phyloP scores from a whole-genome alignment of 1,140 invertebrate genomes.

The Caerostris extrusa region DNA sequence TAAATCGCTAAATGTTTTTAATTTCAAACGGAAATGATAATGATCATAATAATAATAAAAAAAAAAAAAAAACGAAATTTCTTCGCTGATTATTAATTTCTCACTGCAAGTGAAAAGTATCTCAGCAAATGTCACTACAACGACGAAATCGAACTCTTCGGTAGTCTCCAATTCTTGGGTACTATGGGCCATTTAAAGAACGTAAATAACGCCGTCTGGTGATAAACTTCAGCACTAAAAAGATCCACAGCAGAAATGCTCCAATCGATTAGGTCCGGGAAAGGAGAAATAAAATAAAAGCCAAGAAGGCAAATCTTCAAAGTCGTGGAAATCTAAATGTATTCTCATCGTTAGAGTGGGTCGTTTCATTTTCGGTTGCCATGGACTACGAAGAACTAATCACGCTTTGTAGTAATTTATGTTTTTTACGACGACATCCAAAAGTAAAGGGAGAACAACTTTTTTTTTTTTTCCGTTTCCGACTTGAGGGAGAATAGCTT shows the following conservation, averaged over 20 bases:
- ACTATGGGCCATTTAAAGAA: slow-evolving; percentile 52
- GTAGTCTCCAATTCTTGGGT: not conserved
- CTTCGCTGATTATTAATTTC: slow-evolving; percentile 16
- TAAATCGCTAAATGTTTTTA: no score
- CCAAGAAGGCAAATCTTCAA: slow-evolving; percentile 68
- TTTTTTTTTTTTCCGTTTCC: slow-evolving; percentile 55
- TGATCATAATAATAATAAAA: not conserved
- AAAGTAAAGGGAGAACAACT: slow-evolving; percentile 9
- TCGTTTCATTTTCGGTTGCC: slow-evolving; percentile 69
- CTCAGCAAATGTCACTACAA: not conserved
- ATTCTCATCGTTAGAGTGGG: slow-evolving; percentile 64
- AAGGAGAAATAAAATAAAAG: slow-evolving; percentile 64
- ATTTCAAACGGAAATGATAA: no score
- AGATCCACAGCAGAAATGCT: slow-evolving; percentile 9
- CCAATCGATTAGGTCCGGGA: slow-evolving; percentile 20
- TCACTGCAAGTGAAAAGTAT: slow-evolving; percentile 16
- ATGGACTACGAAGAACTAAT: slow-evolving; percentile 73
- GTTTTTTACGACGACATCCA: slow-evolving; percentile 70
- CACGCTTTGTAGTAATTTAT: slow-evolving; percentile 74
- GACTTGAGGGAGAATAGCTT: slow-evolving; percentile 51
- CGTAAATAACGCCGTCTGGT: slow-evolving; percentile 71
- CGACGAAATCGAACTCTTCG: slow-evolving; percentile 45
- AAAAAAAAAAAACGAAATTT: not conserved
- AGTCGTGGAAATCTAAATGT: slow-evolving; percentile 74
- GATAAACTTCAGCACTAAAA: slow-evolving; percentile 60